phyloP scores from a whole-genome alignment of 1,140 invertebrate species.

The Muscidifurax raptorellus region DNA sequence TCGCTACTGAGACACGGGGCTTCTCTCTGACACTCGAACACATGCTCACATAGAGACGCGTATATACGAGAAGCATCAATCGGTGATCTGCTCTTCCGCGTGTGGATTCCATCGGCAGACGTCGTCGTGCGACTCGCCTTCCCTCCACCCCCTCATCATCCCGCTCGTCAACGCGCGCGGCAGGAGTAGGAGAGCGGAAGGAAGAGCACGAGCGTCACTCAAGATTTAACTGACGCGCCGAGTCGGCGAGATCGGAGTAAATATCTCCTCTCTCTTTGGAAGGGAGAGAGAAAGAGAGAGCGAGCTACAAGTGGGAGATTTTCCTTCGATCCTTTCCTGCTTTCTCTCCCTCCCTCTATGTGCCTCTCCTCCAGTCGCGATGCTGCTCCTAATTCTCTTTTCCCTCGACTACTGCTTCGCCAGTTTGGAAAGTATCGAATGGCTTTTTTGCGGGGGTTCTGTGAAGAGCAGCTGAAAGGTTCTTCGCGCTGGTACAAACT shows the following conservation, averaged over 20 bases:
- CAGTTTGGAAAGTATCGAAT: constrained; percentile 63
- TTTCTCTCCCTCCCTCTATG: constrained; percentile 39
- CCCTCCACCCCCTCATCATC: background rate
- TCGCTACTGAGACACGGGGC: background rate
- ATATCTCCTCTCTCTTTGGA: constrained; percentile 60
- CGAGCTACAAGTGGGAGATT: constrained; percentile 73
- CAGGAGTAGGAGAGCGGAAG: constrained; percentile 50
- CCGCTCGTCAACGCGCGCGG: constrained; percentile 5
- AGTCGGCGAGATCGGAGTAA: constrained; percentile 65
- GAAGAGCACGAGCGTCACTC: constrained; percentile 63
- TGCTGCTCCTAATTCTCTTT: constrained; percentile 36
- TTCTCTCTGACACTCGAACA: background rate
- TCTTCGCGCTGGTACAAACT: constrained; percentile 56
- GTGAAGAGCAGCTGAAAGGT: constrained; percentile 60
- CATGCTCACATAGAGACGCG: too few relatives aligned
- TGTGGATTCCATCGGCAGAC: background rate
- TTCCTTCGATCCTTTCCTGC: constrained; percentile 54
- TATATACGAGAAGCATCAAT: background rate
- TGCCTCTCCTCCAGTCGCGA: constrained; percentile 37
- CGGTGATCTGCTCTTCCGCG: background rate
- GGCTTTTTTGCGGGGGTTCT: constrained; percentile 49
- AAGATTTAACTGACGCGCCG: constrained; percentile 62
- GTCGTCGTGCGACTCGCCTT: background rate
- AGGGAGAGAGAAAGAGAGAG: background rate
- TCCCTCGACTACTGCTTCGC: constrained; percentile 46